Evolutionary conservation across 2,797 vertebrate species (phyloP), one percentile per base, ranked within the genome.

Genomic region (Podarcis siculus): DNA sequence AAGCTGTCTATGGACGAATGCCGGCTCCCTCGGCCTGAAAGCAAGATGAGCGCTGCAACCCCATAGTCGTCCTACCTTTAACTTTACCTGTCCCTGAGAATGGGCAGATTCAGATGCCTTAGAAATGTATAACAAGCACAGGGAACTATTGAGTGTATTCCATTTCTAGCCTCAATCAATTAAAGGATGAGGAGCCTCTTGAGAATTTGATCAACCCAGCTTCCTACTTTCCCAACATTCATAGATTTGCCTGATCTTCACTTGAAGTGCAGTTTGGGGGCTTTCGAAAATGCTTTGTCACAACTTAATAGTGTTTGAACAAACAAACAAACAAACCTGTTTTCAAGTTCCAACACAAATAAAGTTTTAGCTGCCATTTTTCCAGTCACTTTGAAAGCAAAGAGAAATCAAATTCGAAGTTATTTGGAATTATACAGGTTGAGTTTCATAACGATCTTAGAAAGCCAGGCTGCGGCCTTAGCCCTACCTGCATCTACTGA

Each of bases 181-280:
- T 13, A 25, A 69, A 76, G 10, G 61, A 39, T 85, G 58, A 81
- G 8, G 42, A 79, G 66, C 49, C 49, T 64, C 17, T 64, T 7
- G 19, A 19, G 21, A 64, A 17, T 61, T 61, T 21, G 61, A 80
- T 85, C 37, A 21, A 73, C 58, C 39, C 58, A 66, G 39, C 69
- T 79, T 66, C 55, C 55, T 75, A 35, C 3, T 64, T 66, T 73
- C 39, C 69, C 32, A 76, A 55, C 21, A n/a, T 82, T 85, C 25
- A 64, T 67, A 58, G 6, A 85, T 89, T 37, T 80, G 76, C 66
- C 69, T 49, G 58, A 66, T 80, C 69, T 89, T 80, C 77, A 55
- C 85, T 89, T 82, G 83, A 81, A 89, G 83, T 76, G 42, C 25
- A 12, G 72, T 85, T 81, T 42, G 67, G 55, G 76, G 58, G 66